Conservation (phyloP, 2,797 vertebrate genomes). For the Clangula hyemalis region DNA sequence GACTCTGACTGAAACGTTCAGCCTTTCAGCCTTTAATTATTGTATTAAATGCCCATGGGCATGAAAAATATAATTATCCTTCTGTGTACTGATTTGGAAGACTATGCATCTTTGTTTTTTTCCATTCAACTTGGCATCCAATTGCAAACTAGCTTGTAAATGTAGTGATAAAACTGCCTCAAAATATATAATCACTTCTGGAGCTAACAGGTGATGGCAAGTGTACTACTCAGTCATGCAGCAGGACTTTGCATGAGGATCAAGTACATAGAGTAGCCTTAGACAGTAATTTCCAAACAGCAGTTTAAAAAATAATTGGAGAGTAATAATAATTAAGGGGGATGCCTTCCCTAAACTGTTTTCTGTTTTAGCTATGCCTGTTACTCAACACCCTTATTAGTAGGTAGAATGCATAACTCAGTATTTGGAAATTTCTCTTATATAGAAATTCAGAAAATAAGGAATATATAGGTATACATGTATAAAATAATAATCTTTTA, state of each 20-base stretch:
- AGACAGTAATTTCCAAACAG: neutral
- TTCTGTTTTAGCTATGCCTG: neutral
- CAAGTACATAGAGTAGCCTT: neutral
- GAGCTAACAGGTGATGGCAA: neutral
- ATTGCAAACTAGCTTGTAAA: neutral
- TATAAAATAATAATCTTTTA: neutral
- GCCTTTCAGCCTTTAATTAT: neutral
- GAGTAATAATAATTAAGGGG: neutral
- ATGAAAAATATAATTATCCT: neutral
- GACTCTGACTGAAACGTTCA: neutral
- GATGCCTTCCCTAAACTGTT: neutral
- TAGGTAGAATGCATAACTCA: neutral
- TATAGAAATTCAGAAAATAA: neutral
- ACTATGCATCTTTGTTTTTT: slow-evolving; percentile 14
- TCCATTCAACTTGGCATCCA: neutral
- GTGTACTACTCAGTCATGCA: neutral
- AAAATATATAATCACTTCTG: neutral
- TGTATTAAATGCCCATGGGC: neutral
- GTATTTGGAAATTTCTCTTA: neutral
- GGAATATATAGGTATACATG: neutral
- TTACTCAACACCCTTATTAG: neutral
- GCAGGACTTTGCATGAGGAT: neutral
- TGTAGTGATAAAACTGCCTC: neutral
- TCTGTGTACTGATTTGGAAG: slow-evolving; percentile 15
- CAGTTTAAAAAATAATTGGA: neutral